Percentiles rank a stretch among this genome's conserved stretches.
These are phyloP conservation scores for Hipparchia semele DNA, from an alignment of 2,888 invertebrate species.

Conservation along the genomic window DNA sequence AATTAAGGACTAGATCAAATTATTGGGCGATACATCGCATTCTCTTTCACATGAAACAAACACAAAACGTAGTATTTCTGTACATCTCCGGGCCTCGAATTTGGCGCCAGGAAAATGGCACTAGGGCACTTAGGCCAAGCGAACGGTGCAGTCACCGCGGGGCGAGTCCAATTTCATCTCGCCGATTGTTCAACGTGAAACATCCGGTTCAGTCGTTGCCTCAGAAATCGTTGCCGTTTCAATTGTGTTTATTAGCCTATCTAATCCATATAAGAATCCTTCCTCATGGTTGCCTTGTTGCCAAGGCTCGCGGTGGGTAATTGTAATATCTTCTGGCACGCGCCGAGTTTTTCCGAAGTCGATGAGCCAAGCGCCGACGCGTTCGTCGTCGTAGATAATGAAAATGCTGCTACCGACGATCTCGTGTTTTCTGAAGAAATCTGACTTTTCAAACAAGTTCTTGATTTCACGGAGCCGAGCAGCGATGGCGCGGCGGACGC, in stretches of 20 bases:
- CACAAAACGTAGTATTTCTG: conserved; percentile 63
- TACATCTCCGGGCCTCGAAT: conserved; percentile 66
- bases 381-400: conserved; percentile 94
- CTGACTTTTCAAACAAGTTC: conserved; percentile 90
- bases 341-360: conserved; percentile 97
- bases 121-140: conserved; percentile 57
- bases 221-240: conserved; percentile 64
- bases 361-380: conserved; percentile 97
- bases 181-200: conserved; percentile 72
- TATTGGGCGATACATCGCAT: conserved; percentile 66
- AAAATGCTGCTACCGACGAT: conserved; percentile 97
- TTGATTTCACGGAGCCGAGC: conserved; percentile 90
- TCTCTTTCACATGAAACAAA: conserved; percentile 69
- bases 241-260: conserved; percentile 91
- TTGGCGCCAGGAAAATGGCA: conserved; percentile 52
- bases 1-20: conserved; percentile 76
- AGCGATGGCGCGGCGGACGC: conserved; percentile 87
- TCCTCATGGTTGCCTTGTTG: conserved; percentile 98
- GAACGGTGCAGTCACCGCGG: conserved; percentile 63
- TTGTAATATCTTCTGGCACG: conserved; percentile 85
- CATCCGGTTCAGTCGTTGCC: conserved; percentile 66
- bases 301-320: conserved; percentile 94
- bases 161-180: conserved; percentile 71
- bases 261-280: conserved; percentile 95
- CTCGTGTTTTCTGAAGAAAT: conserved; percentile 94